Evolutionary conservation across 2,113 vertebrate genomes (phyloP).

Genomic region (Pogona vitticeps): DNA sequence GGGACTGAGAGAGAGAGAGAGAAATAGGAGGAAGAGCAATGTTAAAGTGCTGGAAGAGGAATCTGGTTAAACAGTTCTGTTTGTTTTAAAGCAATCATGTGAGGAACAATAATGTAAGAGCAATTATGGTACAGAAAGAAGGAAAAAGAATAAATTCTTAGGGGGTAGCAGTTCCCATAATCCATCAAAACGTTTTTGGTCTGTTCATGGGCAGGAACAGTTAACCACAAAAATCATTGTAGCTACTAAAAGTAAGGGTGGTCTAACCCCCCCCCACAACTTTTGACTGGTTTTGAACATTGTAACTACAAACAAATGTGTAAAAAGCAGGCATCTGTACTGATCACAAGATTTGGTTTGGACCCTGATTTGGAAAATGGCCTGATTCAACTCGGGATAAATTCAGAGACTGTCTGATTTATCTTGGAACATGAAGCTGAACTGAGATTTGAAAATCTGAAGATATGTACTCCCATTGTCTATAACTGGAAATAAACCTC

Average conservation of each 20-base stretch:
- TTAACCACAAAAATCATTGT: background rate
- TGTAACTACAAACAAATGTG: conserved; percentile 17
- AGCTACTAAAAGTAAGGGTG: conserved; percentile 29
- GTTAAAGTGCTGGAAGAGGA: background rate
- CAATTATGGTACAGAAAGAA: conserved; percentile 2
- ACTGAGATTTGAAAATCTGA: background rate
- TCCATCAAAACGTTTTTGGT: background rate
- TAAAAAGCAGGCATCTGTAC: background rate
- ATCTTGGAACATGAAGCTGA: background rate
- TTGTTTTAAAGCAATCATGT: conserved; percentile 2
- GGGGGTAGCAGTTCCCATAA: background rate
- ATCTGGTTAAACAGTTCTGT: background rate
- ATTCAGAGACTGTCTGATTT: background rate
- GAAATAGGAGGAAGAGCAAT: background rate
- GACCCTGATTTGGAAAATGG: background rate
- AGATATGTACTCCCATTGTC: background rate
- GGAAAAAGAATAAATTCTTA: conserved; percentile 4
- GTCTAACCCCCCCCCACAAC: background rate
- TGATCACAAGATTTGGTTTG: background rate
- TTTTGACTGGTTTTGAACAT: conserved; percentile 5
- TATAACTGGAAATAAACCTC: background rate
- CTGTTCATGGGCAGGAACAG: background rate
- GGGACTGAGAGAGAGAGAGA: background rate
- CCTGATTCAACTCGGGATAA: background rate
- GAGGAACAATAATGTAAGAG: conserved; percentile 14